Evolutionary conservation across 2,888 invertebrate species (phyloP), one percentile per base, ranked within the genome.

Genomic region (Caenorhabditis auriculariae): DNA sequence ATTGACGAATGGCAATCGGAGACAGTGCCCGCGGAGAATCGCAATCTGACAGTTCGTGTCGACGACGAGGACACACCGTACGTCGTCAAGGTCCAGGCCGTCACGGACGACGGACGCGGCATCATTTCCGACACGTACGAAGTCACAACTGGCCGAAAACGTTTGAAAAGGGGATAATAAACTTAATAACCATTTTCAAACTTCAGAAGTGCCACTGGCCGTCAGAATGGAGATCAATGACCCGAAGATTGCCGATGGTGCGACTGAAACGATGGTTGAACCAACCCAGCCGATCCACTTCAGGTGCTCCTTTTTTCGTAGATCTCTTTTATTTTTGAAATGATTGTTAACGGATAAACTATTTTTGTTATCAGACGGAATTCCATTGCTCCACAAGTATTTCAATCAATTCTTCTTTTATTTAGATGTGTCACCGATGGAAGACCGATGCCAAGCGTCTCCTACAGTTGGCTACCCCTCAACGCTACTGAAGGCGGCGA

Each of bases 111-210:
- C 45, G 80, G 80, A 19, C 75, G 78, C 5, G 80, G 80, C 49
- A 76, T 80, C 28, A 75, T 80, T 39, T 80, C 80, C 0, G 78
- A 78, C 45, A 66, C 79, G 0, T 70, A 72, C 45, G 78, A 77
- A 51, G 78, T 80, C 4, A 78, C 73, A 0, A 80, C 80, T 45
- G 80, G 80, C 42, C 54, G 73, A 50, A 80, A 77, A 69, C 77
- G 78, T 79, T 27, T 59, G 66, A 51, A 15, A 28, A 32, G 17
- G 26, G 23, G n/a, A 23, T 21, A 7, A 39, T 27, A 38, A 39
- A 6, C 12, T 3, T 12, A 50, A 19, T 9, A 32, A n/a, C n/a
- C n/a, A 15, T 44, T n/a, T 23, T 37, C 17, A 17, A 15, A 9
- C 54, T 78, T 49, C 59, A 78, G 78, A 77, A 57, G 76, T 80